Base-by-base conservation (phyloP, 2,797 vertebrate species). In the Propithecus perrieri region DNA sequence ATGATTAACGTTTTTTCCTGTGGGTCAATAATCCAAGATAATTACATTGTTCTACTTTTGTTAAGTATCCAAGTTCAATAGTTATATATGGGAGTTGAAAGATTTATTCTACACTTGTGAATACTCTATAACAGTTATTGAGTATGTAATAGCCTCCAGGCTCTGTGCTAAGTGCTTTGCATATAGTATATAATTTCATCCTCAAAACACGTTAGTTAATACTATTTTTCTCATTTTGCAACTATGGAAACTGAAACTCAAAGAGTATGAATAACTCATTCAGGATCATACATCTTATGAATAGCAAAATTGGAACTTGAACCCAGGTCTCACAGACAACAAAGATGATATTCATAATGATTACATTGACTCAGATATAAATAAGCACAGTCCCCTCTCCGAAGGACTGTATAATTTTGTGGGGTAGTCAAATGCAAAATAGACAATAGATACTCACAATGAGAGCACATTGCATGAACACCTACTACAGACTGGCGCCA, bases 261-360 rank as follows among this genome's bases (percentile, higher is more conserved):
- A 41, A 61, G 55, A 63, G 18, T 59, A 38, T 80, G 88, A 92
- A 87, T 91, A 79, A 67, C 41, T 92, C 57, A 71, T 81, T 50
- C n/a, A 13, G 55, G 26, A 4, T 59, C 65, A 87, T 10, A 6
- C 12, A 33, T 48, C 7, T 75, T 53, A 65, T 38, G 9, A 92
- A 86, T 41, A 59, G n/a, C 10, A 97, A 93, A 86, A 63, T 28
- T 89, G 28, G 30, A 96, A 90, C 46, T 80, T 65, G 12, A 96
- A 85, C 4, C n/a, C 26, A 48, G 30, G 26, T 61, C 11, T 88
- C 84, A 81, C 41, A 76, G 20, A 74, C 18, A 63, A 57, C 4
- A 50, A 69, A 89, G 4, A 22, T 15, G 0, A 48, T 46, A 48
- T 91, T 78, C 55, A 38, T 74, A 57, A 81, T 35, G 61, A 92